Evolutionary conservation across 2,888 invertebrate genomes (phyloP).

Genomic region (Drosophila suboccidentalis): DNA sequence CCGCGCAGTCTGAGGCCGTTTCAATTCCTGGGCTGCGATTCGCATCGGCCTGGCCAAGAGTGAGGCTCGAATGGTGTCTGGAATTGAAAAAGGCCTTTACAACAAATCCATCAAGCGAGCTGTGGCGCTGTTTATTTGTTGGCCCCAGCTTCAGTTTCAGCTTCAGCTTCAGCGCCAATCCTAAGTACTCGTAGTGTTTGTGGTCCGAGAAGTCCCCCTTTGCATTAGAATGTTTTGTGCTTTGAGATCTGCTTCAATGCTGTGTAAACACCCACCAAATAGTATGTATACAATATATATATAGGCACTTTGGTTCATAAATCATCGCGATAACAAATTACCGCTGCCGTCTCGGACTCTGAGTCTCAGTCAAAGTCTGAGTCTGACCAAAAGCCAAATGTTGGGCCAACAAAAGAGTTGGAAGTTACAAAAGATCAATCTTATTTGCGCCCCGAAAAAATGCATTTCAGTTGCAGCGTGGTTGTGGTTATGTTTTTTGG

Average conservation of each 20-base stretch:
- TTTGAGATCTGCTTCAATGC: slow-evolving; percentile 2
- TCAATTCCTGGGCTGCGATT: slow-evolving; percentile 62
- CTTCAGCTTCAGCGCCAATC: slow-evolving; percentile 67
- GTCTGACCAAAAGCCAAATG: slow-evolving; percentile 6
- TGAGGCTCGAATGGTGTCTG: slow-evolving; percentile 40
- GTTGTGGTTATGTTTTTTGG: slow-evolving; percentile 21
- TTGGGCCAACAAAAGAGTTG: slow-evolving; percentile 60
- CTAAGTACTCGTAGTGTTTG: slow-evolving; percentile 25
- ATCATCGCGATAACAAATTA: slow-evolving; percentile 85
- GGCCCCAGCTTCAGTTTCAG: neutral
- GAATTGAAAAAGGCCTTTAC: slow-evolving; percentile 43
- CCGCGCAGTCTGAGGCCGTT: slow-evolving; percentile 52
- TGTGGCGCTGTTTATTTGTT: slow-evolving; percentile 24
- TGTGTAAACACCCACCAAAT: slow-evolving; percentile 80
- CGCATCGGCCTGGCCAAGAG: slow-evolving; percentile 49
- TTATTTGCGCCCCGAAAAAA: slow-evolving; percentile 77
- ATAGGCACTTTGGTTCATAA: slow-evolving; percentile 79
- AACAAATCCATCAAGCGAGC: slow-evolving; percentile 80
- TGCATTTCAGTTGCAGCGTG: slow-evolving; percentile 30
- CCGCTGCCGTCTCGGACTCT: slow-evolving; percentile 75
- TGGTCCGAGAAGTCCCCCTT: slow-evolving; percentile 19
- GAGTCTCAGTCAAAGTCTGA: neutral
- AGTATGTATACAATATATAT: slow-evolving; percentile 1
- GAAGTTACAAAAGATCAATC: slow-evolving; percentile 82
- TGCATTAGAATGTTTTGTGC: slow-evolving; percentile 63